A percentile compares a stretch with the other conserved stretches of the same genome.
These are phyloP conservation scores for Catostylus mosaicus DNA, from an alignment of 30 jellyfish, hydroid and myxozoan species.

Conservation along the genomic window DNA sequence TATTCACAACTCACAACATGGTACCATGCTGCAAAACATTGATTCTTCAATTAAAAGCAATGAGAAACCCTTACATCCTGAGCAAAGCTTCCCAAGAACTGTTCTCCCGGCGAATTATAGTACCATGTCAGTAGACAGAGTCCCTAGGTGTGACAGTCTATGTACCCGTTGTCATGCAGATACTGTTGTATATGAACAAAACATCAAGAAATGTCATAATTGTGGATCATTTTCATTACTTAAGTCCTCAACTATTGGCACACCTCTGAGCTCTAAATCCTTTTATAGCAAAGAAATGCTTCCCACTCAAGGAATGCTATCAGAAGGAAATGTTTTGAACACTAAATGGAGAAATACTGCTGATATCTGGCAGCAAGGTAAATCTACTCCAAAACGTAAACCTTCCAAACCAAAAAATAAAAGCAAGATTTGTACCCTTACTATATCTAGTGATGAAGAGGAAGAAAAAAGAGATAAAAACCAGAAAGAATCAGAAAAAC, in stretches of 20 bases:
- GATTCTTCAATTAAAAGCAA: neutral
- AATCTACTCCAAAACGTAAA: neutral
- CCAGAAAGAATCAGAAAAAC: neutral
- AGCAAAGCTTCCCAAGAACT: neutral
- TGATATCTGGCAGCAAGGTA: neutral
- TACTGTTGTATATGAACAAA: neutral
- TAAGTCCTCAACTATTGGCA: neutral
- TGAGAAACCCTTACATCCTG: neutral
- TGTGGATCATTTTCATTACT: slow-evolving; percentile 27
- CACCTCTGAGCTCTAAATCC: neutral
- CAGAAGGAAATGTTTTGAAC: neutral
- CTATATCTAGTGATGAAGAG: slow-evolving; percentile 92
- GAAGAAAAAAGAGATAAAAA: slow-evolving; percentile 6
- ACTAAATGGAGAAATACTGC: slow-evolving; percentile 4
- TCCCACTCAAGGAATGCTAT: neutral
- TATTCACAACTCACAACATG: neutral
- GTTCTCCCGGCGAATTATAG: neutral
- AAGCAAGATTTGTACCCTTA: slow-evolving; percentile 61
- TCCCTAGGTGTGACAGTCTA: neutral
- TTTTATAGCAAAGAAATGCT: neutral
- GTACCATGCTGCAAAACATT: neutral
- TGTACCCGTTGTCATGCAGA: slow-evolving; percentile 25
- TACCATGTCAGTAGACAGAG: neutral
- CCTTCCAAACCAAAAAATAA: slow-evolving; percentile 34
- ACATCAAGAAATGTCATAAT: slow-evolving; percentile 6